These are phyloP conservation scores for Neria commutata DNA, from an alignment of 2,888 invertebrate species.

Conservation along the genomic window DNA sequence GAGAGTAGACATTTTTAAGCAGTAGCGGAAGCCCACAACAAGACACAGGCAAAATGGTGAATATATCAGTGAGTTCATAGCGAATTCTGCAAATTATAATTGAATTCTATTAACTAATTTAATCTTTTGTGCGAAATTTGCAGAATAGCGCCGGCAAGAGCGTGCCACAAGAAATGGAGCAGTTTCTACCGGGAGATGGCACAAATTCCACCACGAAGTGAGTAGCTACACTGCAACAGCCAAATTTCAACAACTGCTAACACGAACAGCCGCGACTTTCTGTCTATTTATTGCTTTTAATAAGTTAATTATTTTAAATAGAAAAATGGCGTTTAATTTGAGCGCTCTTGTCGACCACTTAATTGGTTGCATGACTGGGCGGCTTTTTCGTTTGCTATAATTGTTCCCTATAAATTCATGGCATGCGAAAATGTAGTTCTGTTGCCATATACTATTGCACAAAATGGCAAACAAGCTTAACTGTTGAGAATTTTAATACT, in stretches of 20 bases:
- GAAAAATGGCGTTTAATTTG: not conserved
- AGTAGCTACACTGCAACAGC: no score
- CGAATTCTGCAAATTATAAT: conserved; percentile 21
- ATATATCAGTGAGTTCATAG: conserved; percentile 51
- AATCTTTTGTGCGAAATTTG: conserved; percentile 14
- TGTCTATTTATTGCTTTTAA: not conserved
- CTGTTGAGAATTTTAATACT: no score
- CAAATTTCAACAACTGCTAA: no score
- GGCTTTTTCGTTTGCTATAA: no score
- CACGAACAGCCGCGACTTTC: not conserved
- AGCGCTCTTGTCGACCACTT: not conserved
- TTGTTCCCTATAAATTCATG: no score
- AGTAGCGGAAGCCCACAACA: conserved; percentile 21
- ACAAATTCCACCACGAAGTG: conserved; percentile 48
- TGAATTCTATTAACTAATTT: conserved; percentile 10
- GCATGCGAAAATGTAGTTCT: no score
- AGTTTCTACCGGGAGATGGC: conserved; percentile 75
- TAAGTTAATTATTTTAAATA: conserved; percentile 7
- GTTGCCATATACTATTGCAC: no score
- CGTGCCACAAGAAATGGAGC: conserved; percentile 75
- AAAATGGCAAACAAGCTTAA: no score
- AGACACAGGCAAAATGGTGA: conserved; percentile 48
- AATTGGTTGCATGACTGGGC: conserved; percentile 5
- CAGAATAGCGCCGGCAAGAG: conserved; percentile 56
- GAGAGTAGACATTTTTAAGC: conserved; percentile 19